Percentiles rank a stretch among this genome's conserved stretches.
Conservation (phyloP, 2,888 invertebrate species). For the Dysmachus trigonus region DNA sequence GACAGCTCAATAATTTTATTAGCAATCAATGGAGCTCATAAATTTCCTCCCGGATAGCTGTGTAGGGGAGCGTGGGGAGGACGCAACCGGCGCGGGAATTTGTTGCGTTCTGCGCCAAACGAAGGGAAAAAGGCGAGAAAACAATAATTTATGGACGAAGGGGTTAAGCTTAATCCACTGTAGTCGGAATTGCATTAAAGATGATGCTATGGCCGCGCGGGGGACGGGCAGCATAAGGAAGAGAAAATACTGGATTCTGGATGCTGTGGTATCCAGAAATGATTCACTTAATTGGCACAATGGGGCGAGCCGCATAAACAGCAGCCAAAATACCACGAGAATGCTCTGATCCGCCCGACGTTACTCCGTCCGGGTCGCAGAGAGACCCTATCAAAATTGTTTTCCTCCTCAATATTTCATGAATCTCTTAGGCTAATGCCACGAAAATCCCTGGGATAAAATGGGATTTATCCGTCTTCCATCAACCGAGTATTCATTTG, state of each 20-base stretch:
- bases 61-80: neutral
- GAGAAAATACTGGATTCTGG: no score
- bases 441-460: conserved; percentile 29
- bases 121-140: neutral
- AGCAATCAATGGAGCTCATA: conserved; percentile 39
- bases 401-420: conserved; percentile 34
- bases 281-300: neutral
- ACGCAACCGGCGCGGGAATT: neutral
- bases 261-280: neutral
- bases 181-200: neutral
- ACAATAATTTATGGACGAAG: conserved; percentile 19
- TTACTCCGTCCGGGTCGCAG: neutral
- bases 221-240: no score
- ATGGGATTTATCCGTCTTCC: conserved; percentile 36
- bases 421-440: conserved; percentile 25
- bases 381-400: conserved; percentile 24
- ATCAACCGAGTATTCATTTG: conserved; percentile 37
- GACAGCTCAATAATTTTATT: conserved; percentile 44
- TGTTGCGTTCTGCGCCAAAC: neutral
- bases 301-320: conserved; percentile 1
- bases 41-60: neutral
- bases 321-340: neutral
- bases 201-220: neutral
- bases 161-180: neutral
- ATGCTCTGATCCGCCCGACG: neutral